A percentile compares a stretch with the other conserved stretches of the same genome.
Conservation (phyloP, 2,113 vertebrate species). For the Xenopus laevis region DNA sequence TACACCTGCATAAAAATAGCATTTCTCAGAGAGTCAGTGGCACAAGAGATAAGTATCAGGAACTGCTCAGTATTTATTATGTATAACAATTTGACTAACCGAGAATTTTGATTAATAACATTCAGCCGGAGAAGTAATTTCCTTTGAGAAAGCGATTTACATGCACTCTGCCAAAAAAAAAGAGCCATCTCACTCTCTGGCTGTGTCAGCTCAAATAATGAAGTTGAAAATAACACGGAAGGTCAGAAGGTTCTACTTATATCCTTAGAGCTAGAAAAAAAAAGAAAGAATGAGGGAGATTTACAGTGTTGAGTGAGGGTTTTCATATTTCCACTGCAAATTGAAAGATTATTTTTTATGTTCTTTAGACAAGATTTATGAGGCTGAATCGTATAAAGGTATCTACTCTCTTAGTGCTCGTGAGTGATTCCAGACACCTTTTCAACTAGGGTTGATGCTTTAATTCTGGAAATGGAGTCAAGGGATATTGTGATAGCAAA, state of each 20-base stretch:
- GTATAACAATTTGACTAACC: slow-evolving; percentile 90
- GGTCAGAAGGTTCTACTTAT: slow-evolving; percentile 91
- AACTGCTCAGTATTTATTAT: slow-evolving; percentile 92
- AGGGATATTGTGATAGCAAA: not conserved
- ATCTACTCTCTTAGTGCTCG: slow-evolving; percentile 35
- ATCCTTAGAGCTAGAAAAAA: slow-evolving; percentile 67
- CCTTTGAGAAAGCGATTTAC: slow-evolving; percentile 96
- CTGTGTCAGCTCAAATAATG: slow-evolving; percentile 93
- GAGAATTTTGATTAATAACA: slow-evolving; percentile 98
- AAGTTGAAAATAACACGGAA: slow-evolving; percentile 94
- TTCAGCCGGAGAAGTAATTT: slow-evolving; percentile 93
- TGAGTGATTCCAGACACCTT: slow-evolving; percentile 43
- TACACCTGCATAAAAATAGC: not conserved
- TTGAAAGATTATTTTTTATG: slow-evolving; percentile 48
- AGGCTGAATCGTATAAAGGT: slow-evolving; percentile 39
- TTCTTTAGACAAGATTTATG: slow-evolving; percentile 56
- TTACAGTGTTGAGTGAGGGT: slow-evolving; percentile 55
- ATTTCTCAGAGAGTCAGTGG: slow-evolving; percentile 60
- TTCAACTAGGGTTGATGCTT: not conserved
- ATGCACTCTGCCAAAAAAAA: slow-evolving; percentile 76
- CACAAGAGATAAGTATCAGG: slow-evolving; percentile 74
- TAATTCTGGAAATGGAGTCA: not conserved
- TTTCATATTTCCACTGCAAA: slow-evolving; percentile 63
- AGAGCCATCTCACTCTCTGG: slow-evolving; percentile 76
- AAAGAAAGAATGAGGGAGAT: slow-evolving; percentile 62